These are phyloP conservation scores for Thereva nobilitata DNA, from an alignment of 2,888 invertebrate species.

Conservation along the genomic window DNA sequence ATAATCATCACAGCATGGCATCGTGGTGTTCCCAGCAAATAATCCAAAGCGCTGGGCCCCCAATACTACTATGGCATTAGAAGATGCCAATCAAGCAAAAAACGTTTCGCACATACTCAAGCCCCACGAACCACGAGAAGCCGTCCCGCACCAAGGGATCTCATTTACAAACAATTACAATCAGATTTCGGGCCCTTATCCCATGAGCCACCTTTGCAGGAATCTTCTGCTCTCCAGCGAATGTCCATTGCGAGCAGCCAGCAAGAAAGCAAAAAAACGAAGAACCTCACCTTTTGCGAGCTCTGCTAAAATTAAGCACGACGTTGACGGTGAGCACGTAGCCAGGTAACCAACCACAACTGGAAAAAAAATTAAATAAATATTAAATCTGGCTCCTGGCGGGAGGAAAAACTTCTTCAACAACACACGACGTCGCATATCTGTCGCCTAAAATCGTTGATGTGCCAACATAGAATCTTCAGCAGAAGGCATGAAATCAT, in stretches of 20 bases:
- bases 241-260: neutral
- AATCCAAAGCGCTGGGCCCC: too few relatives aligned
- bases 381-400: too few relatives aligned
- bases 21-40: too few relatives aligned
- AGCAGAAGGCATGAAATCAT: constrained; percentile 17
- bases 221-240: neutral
- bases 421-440: constrained; percentile 19
- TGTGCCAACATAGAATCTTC: constrained; percentile 24
- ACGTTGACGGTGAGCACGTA: neutral
- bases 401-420: neutral
- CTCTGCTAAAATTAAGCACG: constrained; percentile 10
- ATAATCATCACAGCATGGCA: too few relatives aligned
- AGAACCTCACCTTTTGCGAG: too few relatives aligned
- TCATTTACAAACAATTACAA: constrained; percentile 33
- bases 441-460: constrained; percentile 21
- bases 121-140: neutral
- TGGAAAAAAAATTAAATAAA: too few relatives aligned
- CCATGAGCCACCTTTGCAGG: neutral
- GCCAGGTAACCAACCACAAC: neutral
- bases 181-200: constrained; percentile 28
- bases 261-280: neutral
- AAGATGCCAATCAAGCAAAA: constrained; percentile 11
- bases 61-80: too few relatives aligned
- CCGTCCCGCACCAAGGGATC: constrained; percentile 17
- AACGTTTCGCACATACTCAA: constrained; percentile 20